phyloP scores from a whole-genome alignment of 2,888 invertebrate species.

The Drosophila quinaria region DNA sequence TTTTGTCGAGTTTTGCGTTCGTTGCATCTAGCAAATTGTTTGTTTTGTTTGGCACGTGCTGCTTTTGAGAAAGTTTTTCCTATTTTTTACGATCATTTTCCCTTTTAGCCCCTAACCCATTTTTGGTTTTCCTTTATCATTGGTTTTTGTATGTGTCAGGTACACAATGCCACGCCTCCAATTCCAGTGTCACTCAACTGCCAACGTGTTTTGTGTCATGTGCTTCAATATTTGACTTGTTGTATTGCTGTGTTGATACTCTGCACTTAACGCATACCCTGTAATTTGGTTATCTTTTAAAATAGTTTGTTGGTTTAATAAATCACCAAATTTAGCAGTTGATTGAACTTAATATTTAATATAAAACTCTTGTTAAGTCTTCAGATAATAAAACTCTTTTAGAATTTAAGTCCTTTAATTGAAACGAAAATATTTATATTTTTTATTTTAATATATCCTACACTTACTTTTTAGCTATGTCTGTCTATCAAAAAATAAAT shows the following conservation, averaged over 20 bases:
- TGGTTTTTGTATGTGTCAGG: slow-evolving; percentile 43
- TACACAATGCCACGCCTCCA: slow-evolving; percentile 42
- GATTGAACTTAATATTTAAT: background rate
- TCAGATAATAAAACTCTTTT: too few relatives aligned
- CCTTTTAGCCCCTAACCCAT: background rate
- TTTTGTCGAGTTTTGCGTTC: slow-evolving; percentile 71
- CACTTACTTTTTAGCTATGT: too few relatives aligned
- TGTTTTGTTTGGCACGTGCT: slow-evolving; percentile 72
- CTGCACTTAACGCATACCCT: slow-evolving; percentile 37
- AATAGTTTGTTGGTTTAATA: background rate
- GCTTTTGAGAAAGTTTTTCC: slow-evolving; percentile 50
- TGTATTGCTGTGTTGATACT: slow-evolving; percentile 49
- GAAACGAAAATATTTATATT: too few relatives aligned
- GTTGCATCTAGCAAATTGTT: slow-evolving; percentile 69
- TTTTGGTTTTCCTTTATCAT: slow-evolving; percentile 33
- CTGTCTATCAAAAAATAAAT: too few relatives aligned
- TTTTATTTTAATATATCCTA: too few relatives aligned
- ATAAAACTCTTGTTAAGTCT: too few relatives aligned
- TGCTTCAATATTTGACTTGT: slow-evolving; percentile 73
- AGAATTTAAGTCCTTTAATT: too few relatives aligned
- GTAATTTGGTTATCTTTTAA: background rate
- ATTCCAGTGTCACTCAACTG: slow-evolving; percentile 29
- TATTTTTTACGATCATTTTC: slow-evolving; percentile 11
- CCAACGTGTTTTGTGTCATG: slow-evolving; percentile 11
- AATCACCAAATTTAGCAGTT: background rate